Conservation (phyloP, 1,140 invertebrate species). For the Mya arenaria region DNA sequence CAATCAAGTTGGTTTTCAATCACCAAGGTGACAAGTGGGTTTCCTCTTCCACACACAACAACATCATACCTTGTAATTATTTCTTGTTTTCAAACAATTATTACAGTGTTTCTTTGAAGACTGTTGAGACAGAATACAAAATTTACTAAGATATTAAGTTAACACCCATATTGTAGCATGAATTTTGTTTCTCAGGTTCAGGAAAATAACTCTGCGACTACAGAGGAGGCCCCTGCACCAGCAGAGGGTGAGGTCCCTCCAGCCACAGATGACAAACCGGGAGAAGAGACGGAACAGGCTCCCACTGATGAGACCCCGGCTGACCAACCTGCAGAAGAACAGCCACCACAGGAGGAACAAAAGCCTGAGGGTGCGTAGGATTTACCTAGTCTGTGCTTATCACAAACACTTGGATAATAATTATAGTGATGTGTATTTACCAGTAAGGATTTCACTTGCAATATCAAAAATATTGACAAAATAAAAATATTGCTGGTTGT, state of each 20-base stretch:
- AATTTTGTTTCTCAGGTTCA: neutral
- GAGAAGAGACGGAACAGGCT: conserved; percentile 29
- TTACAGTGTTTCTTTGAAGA: neutral
- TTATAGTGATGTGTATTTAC: neutral
- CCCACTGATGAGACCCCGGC: too few species aligned
- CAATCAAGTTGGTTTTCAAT: too few species aligned
- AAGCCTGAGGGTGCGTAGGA: neutral
- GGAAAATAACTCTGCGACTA: conserved; percentile 43
- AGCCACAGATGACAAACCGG: conserved; percentile 47
- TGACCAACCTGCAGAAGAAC: conserved; percentile 23
- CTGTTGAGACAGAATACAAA: neutral
- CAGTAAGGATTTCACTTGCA: neutral
- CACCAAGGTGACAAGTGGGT: neutral
- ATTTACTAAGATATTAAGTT: neutral
- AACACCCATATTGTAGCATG: neutral
- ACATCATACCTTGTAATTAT: neutral
- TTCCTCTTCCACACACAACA: neutral
- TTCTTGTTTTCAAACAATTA: neutral
- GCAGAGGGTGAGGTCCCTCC: conserved; percentile 37
- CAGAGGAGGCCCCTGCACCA: conserved; percentile 49
- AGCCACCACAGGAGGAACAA: neutral
- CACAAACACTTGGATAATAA: neutral
- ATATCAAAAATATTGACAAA: too few species aligned
- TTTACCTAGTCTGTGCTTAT: too few species aligned
- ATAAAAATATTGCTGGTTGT: too few species aligned